A percentile compares a stretch with the other conserved stretches of the same genome.
phyloP scores from a whole-genome alignment of 23 tunicate genomes.

The Ascidia mentula region DNA sequence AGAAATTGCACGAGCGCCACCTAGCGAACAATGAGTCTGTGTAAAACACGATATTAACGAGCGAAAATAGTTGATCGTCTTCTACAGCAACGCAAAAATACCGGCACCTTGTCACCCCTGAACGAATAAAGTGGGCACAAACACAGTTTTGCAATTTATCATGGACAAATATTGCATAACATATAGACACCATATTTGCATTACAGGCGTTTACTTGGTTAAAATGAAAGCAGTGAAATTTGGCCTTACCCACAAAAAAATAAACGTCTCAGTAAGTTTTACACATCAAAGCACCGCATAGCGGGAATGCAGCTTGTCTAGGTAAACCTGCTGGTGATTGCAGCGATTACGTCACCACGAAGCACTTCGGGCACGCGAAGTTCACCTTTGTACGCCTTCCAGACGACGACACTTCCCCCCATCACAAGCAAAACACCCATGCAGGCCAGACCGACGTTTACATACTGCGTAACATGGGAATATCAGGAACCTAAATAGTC shows the following conservation, averaged over 20 bases:
- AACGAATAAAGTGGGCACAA: too few species aligned
- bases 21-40: too few species aligned
- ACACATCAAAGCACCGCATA: not conserved
- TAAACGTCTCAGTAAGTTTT: not conserved
- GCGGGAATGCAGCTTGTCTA: not conserved
- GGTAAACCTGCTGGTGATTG: not conserved
- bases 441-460: not conserved
- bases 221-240: not conserved
- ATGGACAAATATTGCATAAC: too few species aligned
- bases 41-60: too few species aligned
- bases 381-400: not conserved
- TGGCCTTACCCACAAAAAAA: not conserved
- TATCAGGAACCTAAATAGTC: too few species aligned
- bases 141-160: too few species aligned
- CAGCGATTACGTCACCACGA: not conserved
- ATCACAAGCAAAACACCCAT: not conserved
- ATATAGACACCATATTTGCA: too few species aligned
- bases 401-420: not conserved
- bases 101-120: too few species aligned
- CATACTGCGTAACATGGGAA: not conserved
- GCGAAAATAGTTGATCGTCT: too few species aligned
- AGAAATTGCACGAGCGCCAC: too few species aligned
- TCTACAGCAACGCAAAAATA: too few species aligned
- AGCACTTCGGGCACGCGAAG: not conserved
- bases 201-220: too few species aligned